Evolutionary conservation across 2,113 vertebrate species (phyloP).

Genomic region (Tenebrosternarchus preto): DNA sequence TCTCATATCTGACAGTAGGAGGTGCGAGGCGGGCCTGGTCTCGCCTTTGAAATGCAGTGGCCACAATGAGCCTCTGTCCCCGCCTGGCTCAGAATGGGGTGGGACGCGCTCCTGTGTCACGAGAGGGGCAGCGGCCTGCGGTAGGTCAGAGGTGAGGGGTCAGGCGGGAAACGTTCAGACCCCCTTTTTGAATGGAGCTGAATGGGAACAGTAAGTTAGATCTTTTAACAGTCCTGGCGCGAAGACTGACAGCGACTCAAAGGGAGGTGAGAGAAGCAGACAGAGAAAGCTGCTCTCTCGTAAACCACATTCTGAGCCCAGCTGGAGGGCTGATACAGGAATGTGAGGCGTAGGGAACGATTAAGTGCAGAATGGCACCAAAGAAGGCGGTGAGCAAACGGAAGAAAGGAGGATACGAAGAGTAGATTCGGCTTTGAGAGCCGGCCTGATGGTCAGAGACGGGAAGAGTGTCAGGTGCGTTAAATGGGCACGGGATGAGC

Average conservation of each 20-base stretch:
- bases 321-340: conserved; percentile 57
- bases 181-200: conserved; percentile 36
- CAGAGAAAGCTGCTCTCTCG: conserved; percentile 16
- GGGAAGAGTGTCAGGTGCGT: no score
- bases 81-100: conserved; percentile 38
- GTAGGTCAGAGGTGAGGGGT: conserved; percentile 60
- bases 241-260: conserved; percentile 43
- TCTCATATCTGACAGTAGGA: conserved; percentile 44
- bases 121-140: conserved; percentile 54
- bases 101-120: conserved; percentile 51
- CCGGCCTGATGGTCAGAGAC: background rate
- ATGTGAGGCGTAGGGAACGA: conserved; percentile 56
- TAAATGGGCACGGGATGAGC: background rate
- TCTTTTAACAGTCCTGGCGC: conserved; percentile 29
- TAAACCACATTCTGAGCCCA: conserved; percentile 52
- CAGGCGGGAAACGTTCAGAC: conserved; percentile 16
- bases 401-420: conserved; percentile 2
- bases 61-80: conserved; percentile 66
- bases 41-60: conserved; percentile 61
- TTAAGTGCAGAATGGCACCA: conserved; percentile 21
- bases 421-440: background rate
- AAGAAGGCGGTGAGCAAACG: background rate
- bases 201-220: conserved; percentile 36
- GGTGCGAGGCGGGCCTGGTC: conserved; percentile 48
- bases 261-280: conserved; percentile 27